Conservation (phyloP, 2,888 invertebrate genomes). For the Trissonchulus sp. region DNA sequence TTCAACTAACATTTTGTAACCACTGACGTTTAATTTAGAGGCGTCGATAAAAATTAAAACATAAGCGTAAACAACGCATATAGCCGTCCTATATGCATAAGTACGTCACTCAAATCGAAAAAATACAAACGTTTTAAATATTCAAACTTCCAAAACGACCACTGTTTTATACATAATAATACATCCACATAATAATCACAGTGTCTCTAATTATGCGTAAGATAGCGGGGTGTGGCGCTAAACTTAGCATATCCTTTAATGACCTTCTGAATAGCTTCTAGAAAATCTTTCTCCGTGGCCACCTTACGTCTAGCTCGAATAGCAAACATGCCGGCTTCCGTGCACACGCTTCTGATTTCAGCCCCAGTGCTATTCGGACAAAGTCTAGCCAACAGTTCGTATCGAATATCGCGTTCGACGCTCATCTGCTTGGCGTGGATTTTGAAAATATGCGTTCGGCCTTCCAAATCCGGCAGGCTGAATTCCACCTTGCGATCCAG, state of each 20-base stretch:
- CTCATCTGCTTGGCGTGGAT: constrained; percentile 99
- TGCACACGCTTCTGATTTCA: constrained; percentile 81
- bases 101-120: no score
- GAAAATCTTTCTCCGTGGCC: constrained; percentile 97
- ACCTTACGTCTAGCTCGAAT: constrained; percentile 96
- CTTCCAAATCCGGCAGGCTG: constrained; percentile 91
- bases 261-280: constrained; percentile 94
- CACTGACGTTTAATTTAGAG: no score
- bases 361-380: constrained; percentile 95
- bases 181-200: no score
- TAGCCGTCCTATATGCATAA: no score
- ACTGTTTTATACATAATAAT: no score
- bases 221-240: constrained; percentile 59
- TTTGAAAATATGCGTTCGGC: constrained; percentile 93
- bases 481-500: constrained; percentile 97
- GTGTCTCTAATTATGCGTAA: constrained; percentile 60
- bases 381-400: constrained; percentile 86
- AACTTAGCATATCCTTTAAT: constrained; percentile 60
- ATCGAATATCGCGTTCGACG: constrained; percentile 94
- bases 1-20: no score
- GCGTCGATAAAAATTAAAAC: no score
- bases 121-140: no score
- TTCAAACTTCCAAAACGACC: no score
- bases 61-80: no score
- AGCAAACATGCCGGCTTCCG: constrained; percentile 99